Base-by-base conservation (phyloP, 30 jellyfish, hydroid and myxozoan genomes). In the Aurelia aurita region DNA sequence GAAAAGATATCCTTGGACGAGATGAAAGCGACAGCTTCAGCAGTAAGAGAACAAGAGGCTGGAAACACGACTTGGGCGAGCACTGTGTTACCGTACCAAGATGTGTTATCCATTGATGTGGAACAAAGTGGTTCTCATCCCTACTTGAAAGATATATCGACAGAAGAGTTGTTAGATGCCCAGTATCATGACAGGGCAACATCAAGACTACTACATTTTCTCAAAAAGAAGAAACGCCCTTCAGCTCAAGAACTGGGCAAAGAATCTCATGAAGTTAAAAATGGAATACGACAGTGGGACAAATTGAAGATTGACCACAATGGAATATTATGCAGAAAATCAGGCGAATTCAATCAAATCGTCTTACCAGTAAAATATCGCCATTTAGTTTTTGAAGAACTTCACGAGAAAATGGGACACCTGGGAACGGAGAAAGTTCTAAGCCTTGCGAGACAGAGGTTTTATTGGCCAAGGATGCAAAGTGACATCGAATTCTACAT, bases 331-430 rank as follows among this genome's bases (percentile, higher is more conserved):
- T 13, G 58, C n/a, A 63, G 85, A 43, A 4, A 16, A 5, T 15
- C 45, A 19, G 74, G 87, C 8, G 31, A 23, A 5, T 31, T 8
- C 73, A 45, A 62, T 8, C 90, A 80, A 54, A 39, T 80, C 11
- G 75, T 80, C 8, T 21, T 39, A 12, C 90, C 90, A 12, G 8
- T 28, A 28, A 44, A 0, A 23, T 13, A 15, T 5, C 60, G 88
- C 5, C 14, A 43, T 23, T 3, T 82, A 3, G 53, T 82, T 8
- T 69, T 18, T 32, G 31, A 26, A 27, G 82, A 82, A 22, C 29
- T 85, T 9, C 91, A 85, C 35, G 73, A 15, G 22, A 53, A 65
- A 6, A 85, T 85, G 92, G 95, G 92, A 21, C 95, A 85, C 80
- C 86, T 75, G 6, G 87, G 92, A 20, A 12, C 58, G 3, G 91